A percentile compares a stretch with the other conserved stretches of the same genome.
These are phyloP conservation scores for Bicyclus anynana DNA, from an alignment of 1,140 invertebrate species.

Conservation along the genomic window DNA sequence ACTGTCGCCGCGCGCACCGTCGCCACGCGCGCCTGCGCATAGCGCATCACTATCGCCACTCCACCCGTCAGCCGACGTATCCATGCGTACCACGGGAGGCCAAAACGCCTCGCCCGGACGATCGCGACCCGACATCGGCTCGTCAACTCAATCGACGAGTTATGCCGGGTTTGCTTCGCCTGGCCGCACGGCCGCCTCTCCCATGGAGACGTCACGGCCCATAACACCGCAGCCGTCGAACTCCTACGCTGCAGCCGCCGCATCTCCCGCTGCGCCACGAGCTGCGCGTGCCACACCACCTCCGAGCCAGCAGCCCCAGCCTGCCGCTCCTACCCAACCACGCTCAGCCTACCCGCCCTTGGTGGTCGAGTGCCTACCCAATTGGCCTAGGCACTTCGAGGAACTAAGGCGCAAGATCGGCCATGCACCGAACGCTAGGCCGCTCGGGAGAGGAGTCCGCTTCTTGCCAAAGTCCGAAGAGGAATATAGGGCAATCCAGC, in stretches of 20 bases:
- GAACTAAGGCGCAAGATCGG: neutral
- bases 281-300: no score
- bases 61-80: no score
- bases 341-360: conserved; percentile 1
- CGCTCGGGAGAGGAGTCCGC: neutral
- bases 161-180: neutral
- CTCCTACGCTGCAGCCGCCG: no score
- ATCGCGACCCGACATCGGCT: no score
- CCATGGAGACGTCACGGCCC: neutral
- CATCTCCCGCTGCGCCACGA: no score
- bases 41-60: no score
- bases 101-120: no score
- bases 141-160: neutral
- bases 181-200: neutral
- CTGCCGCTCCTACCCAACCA: no score
- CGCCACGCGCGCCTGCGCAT: no score
- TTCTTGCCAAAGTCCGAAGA: neutral
- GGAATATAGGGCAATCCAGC: neutral
- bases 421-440: neutral
- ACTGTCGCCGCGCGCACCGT: no score
- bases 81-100: neutral
- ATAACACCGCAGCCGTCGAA: no score
- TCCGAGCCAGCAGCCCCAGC: no score
- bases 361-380: conserved; percentile 3
- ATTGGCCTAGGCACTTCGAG: neutral